Base-by-base conservation (phyloP, 2,113 vertebrate species). In the Falcunculus frontatus region DNA sequence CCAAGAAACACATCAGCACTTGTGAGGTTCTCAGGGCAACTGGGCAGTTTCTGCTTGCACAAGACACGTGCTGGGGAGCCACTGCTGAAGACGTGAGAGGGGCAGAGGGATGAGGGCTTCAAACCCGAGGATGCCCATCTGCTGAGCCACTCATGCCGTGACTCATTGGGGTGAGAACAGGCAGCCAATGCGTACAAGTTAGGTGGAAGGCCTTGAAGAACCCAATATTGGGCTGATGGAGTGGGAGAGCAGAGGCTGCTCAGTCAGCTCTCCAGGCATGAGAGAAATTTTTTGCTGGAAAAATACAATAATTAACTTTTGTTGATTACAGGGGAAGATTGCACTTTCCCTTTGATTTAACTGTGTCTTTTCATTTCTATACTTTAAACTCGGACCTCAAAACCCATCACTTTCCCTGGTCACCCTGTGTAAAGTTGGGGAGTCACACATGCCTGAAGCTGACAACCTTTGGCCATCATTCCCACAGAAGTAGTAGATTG, bases 71-170 rank as follows among this genome's bases (percentile, higher is more conserved):
- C 13, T 3, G 0, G 18, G 47, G 29, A 87, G 39, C n/a, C 68
- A 4, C 68, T 35, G 49, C 4, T 44, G 69, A 23, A 72, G 27
- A 44, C 0, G 0, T 59, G 52, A 60, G 41, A 52, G 29, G 27
- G 41, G 12, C 44, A 32, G 25, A 93, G 22, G 10, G 12, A 39
- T 5, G 25, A 76, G 57, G 12, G 4, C 21, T 80, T 22, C 55
- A 21, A 69, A 65, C 12, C 6, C 0, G 0, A 72, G 35, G 33
- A 68, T 44, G 55, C 18, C 46, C 3, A 0, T 32, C n/a, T 32
- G 46, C 52, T 42, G 29, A 74, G 59, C 62, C 16, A 23, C 19
- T 64, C 14, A 8, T 16, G 21, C 25, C 1, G 0, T 2, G 14
- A 14, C 42, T 65, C 2, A 3, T 2, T 0, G 0, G 62, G 44